Evolutionary conservation across 2,888 invertebrate species (phyloP), one percentile per base, ranked within the genome.

Genomic region (Coremacera marginata): DNA sequence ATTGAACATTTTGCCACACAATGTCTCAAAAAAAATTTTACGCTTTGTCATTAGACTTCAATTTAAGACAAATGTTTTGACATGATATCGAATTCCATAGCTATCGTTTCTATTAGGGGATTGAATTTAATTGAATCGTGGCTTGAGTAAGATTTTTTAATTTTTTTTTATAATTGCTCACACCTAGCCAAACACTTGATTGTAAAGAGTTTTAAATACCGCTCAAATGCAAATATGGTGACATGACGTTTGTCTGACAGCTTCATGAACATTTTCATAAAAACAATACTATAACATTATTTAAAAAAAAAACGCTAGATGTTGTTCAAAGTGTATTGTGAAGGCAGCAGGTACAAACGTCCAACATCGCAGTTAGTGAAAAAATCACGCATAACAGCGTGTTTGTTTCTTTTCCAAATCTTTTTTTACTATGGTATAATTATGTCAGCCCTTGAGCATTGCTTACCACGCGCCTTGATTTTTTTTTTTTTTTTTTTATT

Each of bases 181-280:
- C 60, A 60, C 60, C 27, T 60, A 27, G 60, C 60, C 60, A 60
- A 60, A 60, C 60, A 60, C 60, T 60, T 60, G 60, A 27, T 60
- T 25, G 60, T 60, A 9, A 60, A 9, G 27, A 60, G n/a, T n/a
- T 25, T 60, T 27, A 22, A 60, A 27, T 60, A 25, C 25, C 25
- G 60, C 27, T 60, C 27, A 70, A 70, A 80, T 77, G 77, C 77
- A 80, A 80, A 77, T 77, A 80, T 77, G 77, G 77, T 68, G 77
- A 79, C 75, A 77, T 74, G 79, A 80, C 79, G 77, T 78, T 57
- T 80, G 77, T 77, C 22, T 67, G 67, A 67, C 67, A 67, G 67
- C 7, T 25, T 22, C 44, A 22, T 34, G 34, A 67, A 16, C 34
- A 37, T 60, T 60, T 60, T 27, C 9, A 27, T 1, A 44, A 44